Base-by-base conservation (phyloP, 2,888 invertebrate species). In the Panzeria rudis region DNA sequence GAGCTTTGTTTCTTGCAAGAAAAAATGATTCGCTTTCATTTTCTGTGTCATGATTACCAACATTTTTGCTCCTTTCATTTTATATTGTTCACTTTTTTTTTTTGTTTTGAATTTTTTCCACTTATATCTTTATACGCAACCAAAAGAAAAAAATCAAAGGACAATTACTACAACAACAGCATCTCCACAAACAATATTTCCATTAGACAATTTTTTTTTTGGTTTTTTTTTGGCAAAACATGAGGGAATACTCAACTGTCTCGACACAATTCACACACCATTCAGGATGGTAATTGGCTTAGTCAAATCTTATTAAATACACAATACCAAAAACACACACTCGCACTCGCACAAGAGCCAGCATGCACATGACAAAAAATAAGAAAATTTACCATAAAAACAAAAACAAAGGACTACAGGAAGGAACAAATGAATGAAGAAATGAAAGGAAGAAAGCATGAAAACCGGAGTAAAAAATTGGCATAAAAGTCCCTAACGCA, bases 181-280 rank as follows among this genome's bases (percentile, higher is more conserved):
- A 56, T 50, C 52, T 50, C 41, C 17, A 38, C 56, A 59, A 68
- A 61, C 41, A 68, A 41, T 71, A 61, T 86, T 77, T 62, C 76
- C 86, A 86, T 84, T 87, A 72, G 85, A 77, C 72, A 83, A 78
- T 84, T 83, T 62, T 78, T 71, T 56, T 9, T 38, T n/a, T n/a
- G n/a, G n/a, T n/a, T n/a, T n/a, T n/a, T n/a, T n/a, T 29, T 41
- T 17, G 32, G 15, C 23, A 76, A 71, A 83, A 66, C 84, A 64
- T 68, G 59, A 64, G 75, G 71, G 82, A 78, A 47, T 77, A 72
- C 29, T 73, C 25, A 52, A 23, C 76, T 77, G 84, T 77, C 80
- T 80, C 75, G 77, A 50, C 81, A 73, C 84, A 86, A 87, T 87
- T 86, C 86, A 84, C 86, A 87, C 86, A 87, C 83, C 86, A 86